phyloP scores from a whole-genome alignment of 2,888 invertebrate genomes.

The Gisinianus flammeolus region DNA sequence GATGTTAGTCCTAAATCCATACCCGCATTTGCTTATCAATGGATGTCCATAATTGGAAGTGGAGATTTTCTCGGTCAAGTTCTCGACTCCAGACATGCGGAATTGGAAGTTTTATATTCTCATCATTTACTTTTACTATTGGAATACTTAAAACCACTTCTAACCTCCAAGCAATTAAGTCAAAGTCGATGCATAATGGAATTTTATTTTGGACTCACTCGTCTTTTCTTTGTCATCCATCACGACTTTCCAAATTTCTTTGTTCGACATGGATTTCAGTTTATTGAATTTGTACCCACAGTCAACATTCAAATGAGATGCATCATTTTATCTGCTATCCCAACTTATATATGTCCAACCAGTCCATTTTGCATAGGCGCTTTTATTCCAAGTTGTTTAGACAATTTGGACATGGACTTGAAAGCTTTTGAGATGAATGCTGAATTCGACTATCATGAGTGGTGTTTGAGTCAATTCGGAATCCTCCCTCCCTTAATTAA shows the following conservation, averaged over 20 bases:
- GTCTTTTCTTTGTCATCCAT: conserved; percentile 29
- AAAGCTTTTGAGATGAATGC: conserved; percentile 11
- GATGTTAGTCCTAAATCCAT: conserved; percentile 27
- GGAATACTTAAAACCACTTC: conserved; percentile 16
- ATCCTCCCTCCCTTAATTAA: neutral
- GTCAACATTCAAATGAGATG: conserved; percentile 18
- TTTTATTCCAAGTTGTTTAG: conserved; percentile 23
- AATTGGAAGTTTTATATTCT: conserved; percentile 30
- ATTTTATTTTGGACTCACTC: conserved; percentile 21
- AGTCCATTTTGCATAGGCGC: conserved; percentile 18
- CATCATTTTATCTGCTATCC: conserved; percentile 21
- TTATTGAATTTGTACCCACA: conserved; percentile 26
- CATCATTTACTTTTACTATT: conserved; percentile 22
- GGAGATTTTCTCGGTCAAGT: conserved; percentile 25
- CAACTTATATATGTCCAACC: conserved; percentile 24
- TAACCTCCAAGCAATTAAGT: conserved; percentile 2
- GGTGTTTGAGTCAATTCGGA: conserved; percentile 15
- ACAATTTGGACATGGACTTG: conserved; percentile 25
- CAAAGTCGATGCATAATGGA: conserved; percentile 13
- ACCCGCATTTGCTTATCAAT: conserved; percentile 24
- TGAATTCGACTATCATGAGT: conserved; percentile 27
- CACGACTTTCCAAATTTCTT: conserved; percentile 29
- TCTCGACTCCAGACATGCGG: conserved; percentile 10
- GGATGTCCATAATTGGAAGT: conserved; percentile 20
- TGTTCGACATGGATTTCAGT: conserved; percentile 28